Evolutionary conservation across 1,140 invertebrate species (phyloP).

Genomic region (Drosophila lacteicornis): DNA sequence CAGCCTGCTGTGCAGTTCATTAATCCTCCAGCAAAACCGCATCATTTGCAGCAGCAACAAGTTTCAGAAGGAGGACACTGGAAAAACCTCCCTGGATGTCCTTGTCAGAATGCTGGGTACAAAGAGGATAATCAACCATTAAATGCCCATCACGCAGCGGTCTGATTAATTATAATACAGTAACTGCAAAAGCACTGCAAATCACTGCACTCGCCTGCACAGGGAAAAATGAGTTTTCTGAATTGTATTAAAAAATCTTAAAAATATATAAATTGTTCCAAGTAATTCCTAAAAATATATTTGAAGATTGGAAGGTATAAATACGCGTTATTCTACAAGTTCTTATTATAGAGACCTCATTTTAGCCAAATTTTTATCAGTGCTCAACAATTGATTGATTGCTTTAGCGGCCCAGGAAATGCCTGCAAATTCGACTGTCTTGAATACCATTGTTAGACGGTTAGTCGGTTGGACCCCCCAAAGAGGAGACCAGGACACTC

Average conservation of each 20-base stretch:
- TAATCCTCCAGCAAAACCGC: constrained; percentile 47
- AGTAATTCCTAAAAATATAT: too few relatives aligned
- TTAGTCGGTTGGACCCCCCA: neutral
- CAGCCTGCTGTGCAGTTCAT: constrained; percentile 26
- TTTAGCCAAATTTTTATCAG: neutral
- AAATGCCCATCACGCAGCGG: constrained; percentile 23
- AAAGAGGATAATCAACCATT: constrained; percentile 20
- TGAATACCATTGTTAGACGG: constrained; percentile 2
- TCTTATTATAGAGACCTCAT: too few relatives aligned
- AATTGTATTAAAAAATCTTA: too few relatives aligned
- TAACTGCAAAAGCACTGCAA: constrained; percentile 34
- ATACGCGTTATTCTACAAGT: too few relatives aligned
- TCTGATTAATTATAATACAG: constrained; percentile 26
- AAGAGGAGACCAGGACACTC: neutral
- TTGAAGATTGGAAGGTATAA: neutral
- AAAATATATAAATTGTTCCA: neutral
- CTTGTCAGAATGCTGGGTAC: neutral
- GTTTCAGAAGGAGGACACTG: constrained; percentile 1
- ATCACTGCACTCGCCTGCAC: constrained; percentile 24
- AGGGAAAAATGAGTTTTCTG: neutral
- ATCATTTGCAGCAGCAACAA: constrained; percentile 43
- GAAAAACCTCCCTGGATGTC: neutral
- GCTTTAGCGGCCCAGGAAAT: neutral
- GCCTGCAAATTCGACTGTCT: neutral
- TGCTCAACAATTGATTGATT: constrained; percentile 5